A percentile compares a stretch with the other conserved stretches of the same genome.
Evolutionary conservation across 2,888 invertebrate species (phyloP).

Genomic region (Volucella bombylans): DNA sequence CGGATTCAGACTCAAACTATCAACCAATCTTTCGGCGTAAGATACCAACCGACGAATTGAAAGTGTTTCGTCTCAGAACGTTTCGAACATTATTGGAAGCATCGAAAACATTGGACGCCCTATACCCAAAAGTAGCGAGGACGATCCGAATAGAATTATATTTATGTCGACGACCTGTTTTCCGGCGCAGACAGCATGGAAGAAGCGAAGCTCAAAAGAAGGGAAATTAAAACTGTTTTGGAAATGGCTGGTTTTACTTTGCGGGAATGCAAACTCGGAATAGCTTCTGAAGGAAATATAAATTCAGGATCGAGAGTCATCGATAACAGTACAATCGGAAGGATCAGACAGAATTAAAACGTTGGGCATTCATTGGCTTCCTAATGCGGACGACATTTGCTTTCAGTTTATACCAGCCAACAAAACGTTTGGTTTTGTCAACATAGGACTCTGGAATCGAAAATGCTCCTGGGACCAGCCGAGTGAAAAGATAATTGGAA

Average conservation of each 20-base stretch:
- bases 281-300: background rate
- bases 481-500: no score
- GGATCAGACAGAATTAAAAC: no score
- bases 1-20: slow-evolving; percentile 31
- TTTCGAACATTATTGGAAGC: slow-evolving; percentile 4
- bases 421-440: no score
- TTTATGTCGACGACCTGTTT: background rate
- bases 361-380: no score
- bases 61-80: background rate
- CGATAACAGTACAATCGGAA: no score
- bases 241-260: no score
- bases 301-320: background rate
- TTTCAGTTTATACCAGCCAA: no score
- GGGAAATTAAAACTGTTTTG: slow-evolving; percentile 12
- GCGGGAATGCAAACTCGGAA: slow-evolving; percentile 24
- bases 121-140: background rate
- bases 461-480: no score
- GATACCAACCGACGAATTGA: background rate
- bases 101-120: background rate
- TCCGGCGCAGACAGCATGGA: background rate
- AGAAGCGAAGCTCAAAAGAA: slow-evolving; percentile 23
- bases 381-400: no score
- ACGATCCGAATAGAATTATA: background rate
- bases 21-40: slow-evolving; percentile 32
- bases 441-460: no score